A percentile compares a stretch with the other conserved stretches of the same genome.
Conservation (phyloP, 2,888 invertebrate genomes). For the Thumatha senex region DNA sequence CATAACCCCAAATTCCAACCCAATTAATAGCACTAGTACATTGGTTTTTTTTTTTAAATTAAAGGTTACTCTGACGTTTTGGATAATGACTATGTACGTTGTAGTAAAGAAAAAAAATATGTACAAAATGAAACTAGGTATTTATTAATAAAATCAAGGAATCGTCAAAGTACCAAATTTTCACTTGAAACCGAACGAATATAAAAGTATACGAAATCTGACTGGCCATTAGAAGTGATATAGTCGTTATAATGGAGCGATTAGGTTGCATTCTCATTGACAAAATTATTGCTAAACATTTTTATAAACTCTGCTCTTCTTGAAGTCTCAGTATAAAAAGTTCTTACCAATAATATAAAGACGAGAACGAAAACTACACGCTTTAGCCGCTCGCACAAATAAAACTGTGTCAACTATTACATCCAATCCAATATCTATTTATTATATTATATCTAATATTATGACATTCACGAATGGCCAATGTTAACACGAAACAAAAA, state of each 20-base stretch:
- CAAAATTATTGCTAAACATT: slow-evolving; percentile 13
- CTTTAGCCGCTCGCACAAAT: slow-evolving; percentile 51
- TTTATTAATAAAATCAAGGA: slow-evolving; percentile 45
- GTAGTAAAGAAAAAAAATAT: slow-evolving; percentile 54
- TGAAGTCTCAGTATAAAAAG: slow-evolving; percentile 14
- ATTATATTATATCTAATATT: slow-evolving; percentile 75
- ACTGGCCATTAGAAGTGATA: slow-evolving; percentile 31
- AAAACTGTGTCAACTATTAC: slow-evolving; percentile 49
- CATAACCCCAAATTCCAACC: slow-evolving; percentile 47
- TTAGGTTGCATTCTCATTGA: slow-evolving; percentile 4
- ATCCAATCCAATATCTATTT: slow-evolving; percentile 69
- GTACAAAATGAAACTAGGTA: slow-evolving; percentile 55
- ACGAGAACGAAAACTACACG: slow-evolving; percentile 33
- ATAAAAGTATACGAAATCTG: slow-evolving; percentile 28
- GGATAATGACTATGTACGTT: slow-evolving; percentile 61
- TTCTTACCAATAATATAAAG: slow-evolving; percentile 28
- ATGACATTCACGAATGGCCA: slow-evolving; percentile 74
- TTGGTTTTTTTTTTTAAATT: slow-evolving; percentile 37
- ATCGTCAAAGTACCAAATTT: slow-evolving; percentile 42
- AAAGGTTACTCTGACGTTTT: slow-evolving; percentile 48
- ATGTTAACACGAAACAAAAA: slow-evolving; percentile 62
- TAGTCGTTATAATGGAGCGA: slow-evolving; percentile 11
- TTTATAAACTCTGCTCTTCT: slow-evolving; percentile 12
- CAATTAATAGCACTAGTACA: slow-evolving; percentile 44
- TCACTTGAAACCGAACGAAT: slow-evolving; percentile 34